Evolutionary conservation across 2,888 invertebrate genomes (phyloP).

Genomic region (Agonopterix alstromeriana): DNA sequence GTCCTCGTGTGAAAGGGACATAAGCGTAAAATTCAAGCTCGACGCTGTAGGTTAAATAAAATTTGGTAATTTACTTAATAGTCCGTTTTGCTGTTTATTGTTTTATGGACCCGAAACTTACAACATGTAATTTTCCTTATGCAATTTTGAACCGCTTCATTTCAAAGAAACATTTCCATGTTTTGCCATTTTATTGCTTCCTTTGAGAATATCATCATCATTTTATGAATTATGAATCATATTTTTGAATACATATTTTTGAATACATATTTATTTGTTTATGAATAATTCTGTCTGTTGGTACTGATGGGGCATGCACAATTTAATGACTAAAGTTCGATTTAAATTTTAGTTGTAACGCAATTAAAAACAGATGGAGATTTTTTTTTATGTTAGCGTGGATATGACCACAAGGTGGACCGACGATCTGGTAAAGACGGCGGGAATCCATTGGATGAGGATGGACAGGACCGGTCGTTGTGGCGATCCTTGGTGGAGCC

Average conservation of each 20-base stretch:
- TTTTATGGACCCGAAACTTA: conserved; percentile 25
- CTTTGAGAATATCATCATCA: conserved; percentile 13
- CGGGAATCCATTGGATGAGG: too few relatives aligned
- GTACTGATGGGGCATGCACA: not conserved
- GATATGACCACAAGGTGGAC: too few relatives aligned
- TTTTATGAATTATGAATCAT: conserved; percentile 1
- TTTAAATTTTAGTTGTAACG: too few relatives aligned
- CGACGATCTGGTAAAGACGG: too few relatives aligned
- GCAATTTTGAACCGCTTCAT: conserved; percentile 21
- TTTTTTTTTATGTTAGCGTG: too few relatives aligned
- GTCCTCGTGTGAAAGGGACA: too few relatives aligned
- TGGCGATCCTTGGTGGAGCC: too few relatives aligned
- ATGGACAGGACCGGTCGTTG: too few relatives aligned
- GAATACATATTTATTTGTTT: conserved; percentile 15
- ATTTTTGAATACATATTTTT: conserved; percentile 17
- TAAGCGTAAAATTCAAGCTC: conserved; percentile 10
- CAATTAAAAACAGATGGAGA: too few relatives aligned
- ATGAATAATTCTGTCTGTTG: conserved; percentile 11
- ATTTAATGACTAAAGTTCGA: not conserved
- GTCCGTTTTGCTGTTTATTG: conserved; percentile 24
- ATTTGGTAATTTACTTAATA: conserved; percentile 31
- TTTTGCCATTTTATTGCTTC: conserved; percentile 20
- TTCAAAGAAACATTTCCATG: conserved; percentile 21
- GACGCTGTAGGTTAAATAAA: conserved; percentile 19
- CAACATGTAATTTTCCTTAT: conserved; percentile 22